A percentile compares a stretch with the other conserved stretches of the same genome.
Evolutionary conservation across 2,113 vertebrate genomes (phyloP).

Genomic region (Microcebus jonahi): DNA sequence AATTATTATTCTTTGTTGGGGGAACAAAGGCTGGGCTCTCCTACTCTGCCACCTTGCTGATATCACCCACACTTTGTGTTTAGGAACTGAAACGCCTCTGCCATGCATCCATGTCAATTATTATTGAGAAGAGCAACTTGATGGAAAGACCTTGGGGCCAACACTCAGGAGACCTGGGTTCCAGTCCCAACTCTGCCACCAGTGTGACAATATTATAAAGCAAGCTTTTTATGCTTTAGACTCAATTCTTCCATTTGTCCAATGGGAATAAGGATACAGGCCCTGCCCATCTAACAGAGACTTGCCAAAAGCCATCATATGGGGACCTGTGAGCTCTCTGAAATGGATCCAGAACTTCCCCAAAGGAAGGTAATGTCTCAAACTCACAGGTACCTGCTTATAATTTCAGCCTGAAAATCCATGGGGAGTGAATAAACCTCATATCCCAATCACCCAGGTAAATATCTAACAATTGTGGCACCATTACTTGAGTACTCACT

Average conservation of each 20-base stretch:
- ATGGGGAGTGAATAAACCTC: neutral
- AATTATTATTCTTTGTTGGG: neutral
- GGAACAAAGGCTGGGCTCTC: neutral
- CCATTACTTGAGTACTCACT: neutral
- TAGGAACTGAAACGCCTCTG: neutral
- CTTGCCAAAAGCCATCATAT: neutral
- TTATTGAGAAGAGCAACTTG: neutral
- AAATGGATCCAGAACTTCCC: neutral
- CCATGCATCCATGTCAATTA: neutral
- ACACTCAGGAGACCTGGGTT: neutral
- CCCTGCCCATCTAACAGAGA: neutral
- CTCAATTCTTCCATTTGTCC: neutral
- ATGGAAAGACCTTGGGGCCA: neutral
- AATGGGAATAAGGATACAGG: neutral
- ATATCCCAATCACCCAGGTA: neutral
- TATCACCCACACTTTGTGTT: neutral
- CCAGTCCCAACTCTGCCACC: neutral
- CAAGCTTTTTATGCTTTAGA: neutral
- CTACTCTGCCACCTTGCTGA: neutral
- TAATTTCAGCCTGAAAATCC: neutral
- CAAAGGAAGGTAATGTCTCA: neutral
- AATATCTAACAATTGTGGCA: neutral
- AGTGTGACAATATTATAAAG: too few species aligned
- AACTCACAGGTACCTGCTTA: neutral
- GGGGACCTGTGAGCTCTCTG: neutral